Conservation (phyloP, 2,113 vertebrate genomes). For the Oriolus oriolus region DNA sequence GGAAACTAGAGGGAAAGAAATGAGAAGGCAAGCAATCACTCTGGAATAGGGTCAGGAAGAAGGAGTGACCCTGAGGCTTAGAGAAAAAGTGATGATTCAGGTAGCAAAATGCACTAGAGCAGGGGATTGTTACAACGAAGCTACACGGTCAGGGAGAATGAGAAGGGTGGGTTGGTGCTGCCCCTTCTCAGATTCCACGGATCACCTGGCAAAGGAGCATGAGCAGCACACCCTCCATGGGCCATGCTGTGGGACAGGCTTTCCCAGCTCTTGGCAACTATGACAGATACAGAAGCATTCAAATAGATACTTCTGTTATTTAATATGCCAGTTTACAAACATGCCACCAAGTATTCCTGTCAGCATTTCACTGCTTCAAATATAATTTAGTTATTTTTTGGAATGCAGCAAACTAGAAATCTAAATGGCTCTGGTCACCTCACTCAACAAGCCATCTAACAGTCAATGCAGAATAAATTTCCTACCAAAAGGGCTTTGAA, state of each 20-base stretch:
- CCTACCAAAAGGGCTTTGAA: not conserved
- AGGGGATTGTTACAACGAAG: not conserved
- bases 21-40: not conserved
- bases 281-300: not conserved
- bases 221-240: fast-evolving
- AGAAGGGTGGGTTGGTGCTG: not conserved
- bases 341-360: not conserved
- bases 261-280: not conserved
- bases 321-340: not conserved
- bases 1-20: not conserved
- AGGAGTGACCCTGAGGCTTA: not conserved
- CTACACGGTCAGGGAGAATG: not conserved
- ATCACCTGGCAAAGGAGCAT: fast-evolving
- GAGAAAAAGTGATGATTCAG: not conserved
- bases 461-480: not conserved
- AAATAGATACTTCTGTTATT: not conserved
- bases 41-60: not conserved
- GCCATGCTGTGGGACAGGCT: not conserved
- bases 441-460: not conserved
- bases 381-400: not conserved
- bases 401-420: not conserved
- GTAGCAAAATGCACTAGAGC: not conserved
- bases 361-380: not conserved
- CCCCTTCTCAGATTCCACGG: not conserved
- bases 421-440: not conserved